Evolutionary conservation across 2,888 invertebrate genomes (phyloP).

Genomic region (Ectobius pallidus): DNA sequence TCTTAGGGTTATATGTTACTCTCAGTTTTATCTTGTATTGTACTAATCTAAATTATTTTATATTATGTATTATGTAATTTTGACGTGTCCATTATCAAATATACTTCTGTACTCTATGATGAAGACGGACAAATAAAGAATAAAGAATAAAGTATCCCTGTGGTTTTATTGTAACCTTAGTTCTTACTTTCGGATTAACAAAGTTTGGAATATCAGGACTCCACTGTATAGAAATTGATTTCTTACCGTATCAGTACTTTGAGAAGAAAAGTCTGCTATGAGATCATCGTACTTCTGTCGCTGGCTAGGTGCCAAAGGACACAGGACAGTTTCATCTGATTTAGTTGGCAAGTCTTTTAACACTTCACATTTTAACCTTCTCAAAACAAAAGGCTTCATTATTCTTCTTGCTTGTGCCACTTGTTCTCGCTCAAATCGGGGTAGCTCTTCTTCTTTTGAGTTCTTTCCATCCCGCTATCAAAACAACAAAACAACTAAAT

Average conservation of each 20-base stretch:
- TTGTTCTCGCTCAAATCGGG: slow-evolving; percentile 87
- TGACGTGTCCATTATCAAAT: too few relatives aligned
- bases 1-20: too few relatives aligned
- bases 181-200: too few relatives aligned
- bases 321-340: slow-evolving; percentile 69
- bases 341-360: slow-evolving; percentile 85
- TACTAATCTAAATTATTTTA: too few relatives aligned
- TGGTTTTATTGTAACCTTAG: too few relatives aligned
- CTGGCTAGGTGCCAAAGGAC: slow-evolving; percentile 75
- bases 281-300: slow-evolving; percentile 75
- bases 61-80: too few relatives aligned
- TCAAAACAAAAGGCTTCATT: slow-evolving; percentile 93
- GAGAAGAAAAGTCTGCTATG: slow-evolving; percentile 68
- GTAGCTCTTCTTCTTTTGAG: slow-evolving; percentile 51
- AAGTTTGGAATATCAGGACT: too few relatives aligned
- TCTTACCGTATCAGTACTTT: slow-evolving; percentile 62
- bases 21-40: too few relatives aligned
- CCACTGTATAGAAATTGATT: too few relatives aligned
- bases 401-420: slow-evolving; percentile 93
- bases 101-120: too few relatives aligned
- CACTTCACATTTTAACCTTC: slow-evolving; percentile 87
- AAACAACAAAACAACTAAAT: background rate
- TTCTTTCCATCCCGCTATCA: slow-evolving; percentile 21
- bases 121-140: too few relatives aligned
- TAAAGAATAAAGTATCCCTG: too few relatives aligned